Evolutionary conservation across 1,140 invertebrate species (phyloP).

Genomic region (Bombus confusus): DNA sequence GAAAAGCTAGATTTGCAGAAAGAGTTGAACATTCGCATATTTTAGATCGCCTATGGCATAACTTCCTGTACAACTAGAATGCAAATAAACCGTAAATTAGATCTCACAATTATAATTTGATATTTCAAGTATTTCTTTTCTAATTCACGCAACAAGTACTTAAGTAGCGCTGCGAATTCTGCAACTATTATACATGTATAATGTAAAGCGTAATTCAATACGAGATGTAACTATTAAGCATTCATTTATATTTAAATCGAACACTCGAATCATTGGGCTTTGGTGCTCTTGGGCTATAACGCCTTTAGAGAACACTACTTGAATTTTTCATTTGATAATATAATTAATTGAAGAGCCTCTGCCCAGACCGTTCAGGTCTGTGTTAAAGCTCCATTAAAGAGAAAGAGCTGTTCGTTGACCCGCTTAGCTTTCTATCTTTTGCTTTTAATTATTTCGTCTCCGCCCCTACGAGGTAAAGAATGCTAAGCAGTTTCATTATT

Average conservation of each 20-base stretch:
- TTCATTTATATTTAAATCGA: background rate
- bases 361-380: slow-evolving; percentile 34
- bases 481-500: slow-evolving; percentile 82
- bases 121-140: background rate
- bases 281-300: background rate
- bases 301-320: background rate
- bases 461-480: slow-evolving; percentile 74
- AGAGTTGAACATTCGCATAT: background rate
- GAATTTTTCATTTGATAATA: slow-evolving; percentile 25
- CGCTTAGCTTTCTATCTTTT: slow-evolving; percentile 75
- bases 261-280: background rate
- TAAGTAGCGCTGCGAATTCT: no score
- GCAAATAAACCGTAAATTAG: background rate
- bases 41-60: background rate
- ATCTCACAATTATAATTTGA: background rate
- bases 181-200: no score
- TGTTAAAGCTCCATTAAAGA: slow-evolving; percentile 59
- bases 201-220: background rate
- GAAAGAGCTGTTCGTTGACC: slow-evolving; percentile 57
- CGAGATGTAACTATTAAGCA: background rate
- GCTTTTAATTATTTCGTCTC: slow-evolving; percentile 78
- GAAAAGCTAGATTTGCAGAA: background rate
- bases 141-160: background rate
- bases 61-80: background rate
- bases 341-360: slow-evolving; percentile 28